These are phyloP conservation scores for Panurus biarmicus DNA, from an alignment of 2,113 vertebrate genomes.

Conservation along the genomic window DNA sequence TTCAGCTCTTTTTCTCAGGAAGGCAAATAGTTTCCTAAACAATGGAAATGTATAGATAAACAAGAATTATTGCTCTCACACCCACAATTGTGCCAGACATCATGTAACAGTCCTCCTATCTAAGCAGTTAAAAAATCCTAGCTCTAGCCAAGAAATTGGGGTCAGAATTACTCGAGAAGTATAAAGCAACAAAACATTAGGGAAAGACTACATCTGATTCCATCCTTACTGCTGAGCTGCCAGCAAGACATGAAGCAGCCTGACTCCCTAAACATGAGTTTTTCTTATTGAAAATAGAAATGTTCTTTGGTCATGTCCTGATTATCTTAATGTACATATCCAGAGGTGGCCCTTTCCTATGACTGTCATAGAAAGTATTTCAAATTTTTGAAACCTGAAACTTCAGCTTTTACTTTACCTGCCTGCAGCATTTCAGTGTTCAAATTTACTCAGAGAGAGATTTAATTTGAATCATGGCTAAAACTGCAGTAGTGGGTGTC, in stretches of 20 bases:
- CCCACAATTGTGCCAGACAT: neutral
- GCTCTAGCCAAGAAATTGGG: neutral
- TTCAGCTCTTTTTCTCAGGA: neutral
- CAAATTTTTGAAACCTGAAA: neutral
- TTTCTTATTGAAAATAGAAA: neutral
- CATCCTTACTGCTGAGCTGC: neutral
- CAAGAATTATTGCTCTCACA: neutral
- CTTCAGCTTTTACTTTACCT: neutral
- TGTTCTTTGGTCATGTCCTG: neutral
- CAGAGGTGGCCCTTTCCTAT: neutral
- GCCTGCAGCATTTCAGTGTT: neutral
- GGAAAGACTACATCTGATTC: neutral
- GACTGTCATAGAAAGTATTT: neutral
- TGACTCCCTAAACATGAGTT: neutral
- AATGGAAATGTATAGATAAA: neutral
- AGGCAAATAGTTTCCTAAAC: neutral
- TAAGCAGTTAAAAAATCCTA: neutral
- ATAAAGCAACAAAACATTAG: neutral
- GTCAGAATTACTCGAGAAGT: neutral
- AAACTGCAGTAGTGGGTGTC: neutral
- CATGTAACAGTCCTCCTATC: neutral
- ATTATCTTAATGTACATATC: neutral
- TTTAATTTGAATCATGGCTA: neutral
- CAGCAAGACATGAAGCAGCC: neutral
- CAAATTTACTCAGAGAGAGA: neutral